These are phyloP conservation scores for Bombus balteatus DNA, from an alignment of 1,140 invertebrate species.

Conservation along the genomic window DNA sequence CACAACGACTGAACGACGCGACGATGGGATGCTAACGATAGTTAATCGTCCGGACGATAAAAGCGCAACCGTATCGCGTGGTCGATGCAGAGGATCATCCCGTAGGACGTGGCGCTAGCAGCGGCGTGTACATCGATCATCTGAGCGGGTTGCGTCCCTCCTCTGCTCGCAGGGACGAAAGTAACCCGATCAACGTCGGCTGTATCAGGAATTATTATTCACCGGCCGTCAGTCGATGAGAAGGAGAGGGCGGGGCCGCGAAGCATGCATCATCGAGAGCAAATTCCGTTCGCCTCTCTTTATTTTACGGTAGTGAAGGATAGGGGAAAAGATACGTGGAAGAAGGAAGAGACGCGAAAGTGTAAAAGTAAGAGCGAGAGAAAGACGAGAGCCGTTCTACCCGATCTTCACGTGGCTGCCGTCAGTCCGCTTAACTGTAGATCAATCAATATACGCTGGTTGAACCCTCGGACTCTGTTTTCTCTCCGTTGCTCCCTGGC, in stretches of 20 bases:
- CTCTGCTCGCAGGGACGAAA: conserved; percentile 53
- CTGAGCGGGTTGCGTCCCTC: conserved; percentile 35
- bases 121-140: conserved; percentile 65
- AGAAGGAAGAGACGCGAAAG: not conserved
- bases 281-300: conserved; percentile 68
- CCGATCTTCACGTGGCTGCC: conserved; percentile 69
- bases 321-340: not conserved
- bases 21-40: conserved; percentile 29
- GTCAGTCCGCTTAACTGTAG: conserved; percentile 74
- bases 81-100: not conserved
- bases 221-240: conserved; percentile 66
- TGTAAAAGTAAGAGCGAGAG: not conserved
- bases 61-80: conserved; percentile 13
- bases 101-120: conserved; percentile 46
- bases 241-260: conserved; percentile 66
- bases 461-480: conserved; percentile 62
- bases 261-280: conserved; percentile 72
- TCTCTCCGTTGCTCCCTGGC: conserved; percentile 13
- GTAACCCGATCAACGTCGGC: conserved; percentile 70
- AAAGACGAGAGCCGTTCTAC: conserved; percentile 33
- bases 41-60: conserved; percentile 32
- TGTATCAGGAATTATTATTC: conserved; percentile 74
- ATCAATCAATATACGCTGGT: conserved; percentile 78
- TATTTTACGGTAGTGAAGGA: conserved; percentile 67
- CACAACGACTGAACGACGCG: not conserved